Conservation (phyloP, 2,113 vertebrate species). For the Poeciliopsis occidentalis region DNA sequence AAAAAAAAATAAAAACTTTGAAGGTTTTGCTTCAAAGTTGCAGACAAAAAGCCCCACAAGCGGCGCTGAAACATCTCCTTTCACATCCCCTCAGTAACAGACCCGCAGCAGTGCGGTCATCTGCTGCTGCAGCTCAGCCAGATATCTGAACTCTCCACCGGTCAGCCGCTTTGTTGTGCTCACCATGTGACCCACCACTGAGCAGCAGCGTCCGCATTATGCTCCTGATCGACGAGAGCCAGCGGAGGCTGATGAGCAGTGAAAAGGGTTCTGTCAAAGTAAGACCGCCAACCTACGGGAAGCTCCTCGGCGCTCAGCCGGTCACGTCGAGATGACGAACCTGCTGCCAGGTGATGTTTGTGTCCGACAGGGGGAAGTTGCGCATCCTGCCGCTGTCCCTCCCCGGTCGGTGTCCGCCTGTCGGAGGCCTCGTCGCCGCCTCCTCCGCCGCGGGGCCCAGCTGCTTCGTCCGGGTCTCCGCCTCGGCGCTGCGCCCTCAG, state of each 20-base stretch:
- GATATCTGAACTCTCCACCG: background rate
- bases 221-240: slow-evolving; percentile 1
- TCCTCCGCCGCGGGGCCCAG: background rate
- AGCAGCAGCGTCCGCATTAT: background rate
- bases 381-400: background rate
- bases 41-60: no score
- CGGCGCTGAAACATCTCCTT: no score
- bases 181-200: background rate
- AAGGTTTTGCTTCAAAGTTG: no score
- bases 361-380: background rate
- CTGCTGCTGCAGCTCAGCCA: no score
- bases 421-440: background rate
- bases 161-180: background rate
- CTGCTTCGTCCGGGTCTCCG: background rate
- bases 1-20: no score
- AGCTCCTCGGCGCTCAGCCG: background rate
- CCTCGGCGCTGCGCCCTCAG: no score
- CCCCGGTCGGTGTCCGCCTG: background rate
- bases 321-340: background rate
- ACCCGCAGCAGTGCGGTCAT: no score
- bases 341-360: background rate
- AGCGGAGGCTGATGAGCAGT: background rate
- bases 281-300: background rate
- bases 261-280: background rate
- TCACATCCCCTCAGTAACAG: no score